Base-by-base conservation (phyloP, 2,888 invertebrate genomes). In the Adelphocoris suturalis region DNA sequence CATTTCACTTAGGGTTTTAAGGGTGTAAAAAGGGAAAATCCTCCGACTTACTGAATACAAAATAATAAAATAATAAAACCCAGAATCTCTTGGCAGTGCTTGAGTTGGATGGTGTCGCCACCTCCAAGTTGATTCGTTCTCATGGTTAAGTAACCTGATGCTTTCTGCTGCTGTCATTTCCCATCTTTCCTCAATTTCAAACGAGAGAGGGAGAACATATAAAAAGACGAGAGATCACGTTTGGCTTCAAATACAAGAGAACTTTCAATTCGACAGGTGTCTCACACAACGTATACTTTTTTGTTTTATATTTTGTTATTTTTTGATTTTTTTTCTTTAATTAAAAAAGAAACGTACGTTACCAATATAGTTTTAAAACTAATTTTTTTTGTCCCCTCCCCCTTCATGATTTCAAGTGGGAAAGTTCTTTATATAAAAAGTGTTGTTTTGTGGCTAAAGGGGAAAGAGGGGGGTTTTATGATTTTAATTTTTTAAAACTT, bases 51-150 rank as follows among this genome's bases (percentile, higher is more conserved):
- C 46, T 86, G 7, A 37, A 37, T 37, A 37, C 37, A 37, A 37
- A 37, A 37, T 37, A n/a, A n/a, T 37, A 37, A 37, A 37, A 4
- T 2, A 37, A 75, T 86, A 19, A 12, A 23, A 55, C 78, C n/a
- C 88, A 88, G 88, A 88, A 88, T 80, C 80, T 80, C 88, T 48
- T 88, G 88, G 88, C 88, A 88, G 88, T 88, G 88, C 88, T 88
- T 78, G 46, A 48, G 47, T 52, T 47, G 78, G 88, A 78, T 12
- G 88, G 52, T 19, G 88, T 37, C 27, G 12, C 28, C 28, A 52
- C 88, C 88, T 78, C 57, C 86, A 23, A 86, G 37, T 75, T 37
- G 11, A 86, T 85, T 46, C 85, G n/a, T 85, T 46, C 61, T 61
- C 85, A 84, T 48, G 47, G 82, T 23, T n/a, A 85, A 28, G 76